phyloP scores from a whole-genome alignment of 2,888 invertebrate species.

The Temnothorax unifasciatus region DNA sequence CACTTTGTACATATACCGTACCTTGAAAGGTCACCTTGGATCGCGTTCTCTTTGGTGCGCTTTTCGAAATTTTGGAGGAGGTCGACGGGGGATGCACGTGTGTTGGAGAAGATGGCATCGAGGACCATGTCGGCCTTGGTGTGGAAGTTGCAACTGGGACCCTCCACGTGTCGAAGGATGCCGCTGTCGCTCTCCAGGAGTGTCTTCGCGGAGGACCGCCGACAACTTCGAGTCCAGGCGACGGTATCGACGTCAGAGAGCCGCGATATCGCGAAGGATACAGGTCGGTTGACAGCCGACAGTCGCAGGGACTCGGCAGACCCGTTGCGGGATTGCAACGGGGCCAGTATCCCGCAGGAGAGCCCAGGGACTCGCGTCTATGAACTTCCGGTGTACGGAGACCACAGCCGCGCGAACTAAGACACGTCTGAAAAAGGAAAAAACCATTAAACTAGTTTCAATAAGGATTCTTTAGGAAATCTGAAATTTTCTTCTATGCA shows the following conservation, averaged over 20 bases:
- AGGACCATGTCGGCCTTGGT: slow-evolving; percentile 85
- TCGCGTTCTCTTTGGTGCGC: slow-evolving; percentile 80
- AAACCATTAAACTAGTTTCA: neutral
- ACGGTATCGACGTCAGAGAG: slow-evolving; percentile 84
- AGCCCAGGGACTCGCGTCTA: slow-evolving; percentile 83
- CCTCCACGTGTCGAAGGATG: slow-evolving; percentile 84
- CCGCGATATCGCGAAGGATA: slow-evolving; percentile 84
- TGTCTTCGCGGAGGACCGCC: slow-evolving; percentile 83
- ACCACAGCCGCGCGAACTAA: slow-evolving; percentile 80
- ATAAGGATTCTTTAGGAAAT: neutral
- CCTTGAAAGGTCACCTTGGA: slow-evolving; percentile 86
- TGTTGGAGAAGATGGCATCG: slow-evolving; percentile 87
- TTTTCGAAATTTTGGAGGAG: slow-evolving; percentile 77
- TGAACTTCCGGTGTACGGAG: slow-evolving; percentile 83
- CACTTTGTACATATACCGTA: slow-evolving; percentile 60
- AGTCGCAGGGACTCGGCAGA: slow-evolving; percentile 84
- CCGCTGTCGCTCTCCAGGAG: slow-evolving; percentile 84
- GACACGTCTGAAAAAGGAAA: slow-evolving; percentile 77
- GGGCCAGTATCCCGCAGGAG: slow-evolving; percentile 81
- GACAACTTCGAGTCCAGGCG: slow-evolving; percentile 82
- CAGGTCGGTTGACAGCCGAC: slow-evolving; percentile 83
- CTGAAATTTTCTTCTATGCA: neutral
- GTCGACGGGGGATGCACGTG: slow-evolving; percentile 83
- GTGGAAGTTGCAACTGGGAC: slow-evolving; percentile 79
- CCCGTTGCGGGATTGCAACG: slow-evolving; percentile 80